Base-by-base conservation (phyloP, 2,888 invertebrate genomes). In the Phyto melanocephala region DNA sequence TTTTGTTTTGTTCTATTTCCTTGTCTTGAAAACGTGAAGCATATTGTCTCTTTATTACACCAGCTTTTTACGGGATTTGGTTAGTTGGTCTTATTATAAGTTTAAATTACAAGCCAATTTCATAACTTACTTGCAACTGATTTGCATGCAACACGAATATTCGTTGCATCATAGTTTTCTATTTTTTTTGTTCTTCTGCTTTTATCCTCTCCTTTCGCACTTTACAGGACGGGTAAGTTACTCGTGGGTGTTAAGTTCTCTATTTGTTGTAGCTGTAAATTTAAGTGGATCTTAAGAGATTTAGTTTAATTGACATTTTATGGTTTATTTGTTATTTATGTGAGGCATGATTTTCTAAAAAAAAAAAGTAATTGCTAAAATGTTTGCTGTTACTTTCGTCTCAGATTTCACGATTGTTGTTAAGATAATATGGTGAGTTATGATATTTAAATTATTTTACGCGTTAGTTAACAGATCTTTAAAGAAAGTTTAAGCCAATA, bases 81-180 rank as follows among this genome's bases (percentile, higher is more conserved):
- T 71, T 71, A 83, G 74, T 72, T 80, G 65, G 60, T 71, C 78
- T 80, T 70, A 71, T 72, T 71, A 82, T 76, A 82, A 82, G 79
- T 82, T 82, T 82, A 74, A 82, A 82, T 82, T 82, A 82, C 75
- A 71, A 79, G 78, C 78, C 71, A 82, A 75, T 79, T 82, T 79
- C 79, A 71, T 82, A 74, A 82, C 79, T 72, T 71, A 82, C 82
- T 72, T 76, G 79, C 80, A 84, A 86, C 87, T 86, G 86, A 88
- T 88, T 88, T 88, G 89, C 89, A 88, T 89, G 88, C 89, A 88
- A 88, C 87, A 87, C 87, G 77, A 70, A 70, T 54, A 52, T n/a
- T 50, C 84, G 86, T 84, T 87, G 87, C 87, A 88, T 70, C 76
- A 45, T 60, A 33, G n/a, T 22, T 79, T 20, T 42, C 84, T 86